Base-by-base conservation (phyloP, 2,888 invertebrate genomes). In the Leptinotarsa juncta region DNA sequence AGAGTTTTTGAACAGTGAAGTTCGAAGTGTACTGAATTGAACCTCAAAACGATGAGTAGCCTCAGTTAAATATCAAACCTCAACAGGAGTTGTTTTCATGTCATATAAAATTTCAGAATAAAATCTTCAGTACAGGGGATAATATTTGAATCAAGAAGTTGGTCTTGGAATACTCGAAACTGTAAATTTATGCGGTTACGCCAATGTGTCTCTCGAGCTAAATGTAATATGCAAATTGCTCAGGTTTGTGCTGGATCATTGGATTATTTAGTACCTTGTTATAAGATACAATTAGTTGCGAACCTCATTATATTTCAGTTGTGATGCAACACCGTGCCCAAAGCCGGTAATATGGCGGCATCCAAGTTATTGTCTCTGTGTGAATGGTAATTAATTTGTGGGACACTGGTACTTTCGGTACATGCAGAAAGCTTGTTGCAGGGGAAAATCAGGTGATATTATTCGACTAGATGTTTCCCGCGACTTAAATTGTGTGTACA, bases 221-320 rank as follows among this genome's bases (percentile, higher is more conserved):
- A 79, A 75, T 78, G 79, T 79, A 78, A 78, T 79, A 80, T 80
- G 80, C 78, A 80, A 80, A 80, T 80, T 76, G 78, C 71, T 68
- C 60, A 67, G 74, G 74, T 20, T 76, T 77, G 70, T 79, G 76
- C 69, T 75, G 73, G 73, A 74, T 74, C 74, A 78, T 78, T 78
- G 76, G 74, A 77, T 76, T 77, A 77, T 78, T 78, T 75, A 78
- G 78, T 77, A 75, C 69, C 75, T 72, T 67, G 75, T 74, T 77
- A 76, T 72, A 65, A 67, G 69, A 70, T 65, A 75, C 75, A 76
- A 77, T 77, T 77, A 77, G 74, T 71, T 74, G 74, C 69, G 70
- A 74, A 74, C 73, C 72, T 73, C 73, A 77, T 78, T 76, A 76
- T 73, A 74, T 71, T 76, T 69, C 26, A 71, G 73, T 69, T 53